A percentile compares a stretch with the other conserved stretches of the same genome.
Evolutionary conservation across 2,113 vertebrate species (phyloP).

Genomic region (Columbina picui): DNA sequence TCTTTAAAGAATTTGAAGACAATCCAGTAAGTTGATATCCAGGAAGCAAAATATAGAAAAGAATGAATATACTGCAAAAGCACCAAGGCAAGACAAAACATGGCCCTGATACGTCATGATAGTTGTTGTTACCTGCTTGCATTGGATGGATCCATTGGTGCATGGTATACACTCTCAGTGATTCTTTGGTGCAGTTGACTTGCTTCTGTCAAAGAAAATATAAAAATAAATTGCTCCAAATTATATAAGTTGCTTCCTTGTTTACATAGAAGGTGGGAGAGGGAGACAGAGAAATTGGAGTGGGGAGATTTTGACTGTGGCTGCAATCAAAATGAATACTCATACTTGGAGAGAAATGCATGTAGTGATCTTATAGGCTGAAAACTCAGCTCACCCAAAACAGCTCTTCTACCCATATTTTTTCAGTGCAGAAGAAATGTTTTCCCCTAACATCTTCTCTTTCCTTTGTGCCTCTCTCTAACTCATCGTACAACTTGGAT

Average conservation of each 20-base stretch:
- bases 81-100: background rate
- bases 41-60: background rate
- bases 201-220: conserved; percentile 80
- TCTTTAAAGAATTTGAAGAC: background rate
- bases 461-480: background rate
- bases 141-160: conserved; percentile 83
- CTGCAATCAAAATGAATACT: background rate
- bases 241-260: background rate
- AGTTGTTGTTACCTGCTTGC: conserved; percentile 66
- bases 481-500: background rate
- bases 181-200: conserved; percentile 89
- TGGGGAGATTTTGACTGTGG: background rate
- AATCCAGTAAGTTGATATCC: background rate
- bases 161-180: conserved; percentile 84
- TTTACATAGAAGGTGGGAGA: background rate
- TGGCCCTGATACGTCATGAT: background rate
- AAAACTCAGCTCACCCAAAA: background rate
- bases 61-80: background rate
- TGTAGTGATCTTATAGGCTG: background rate
- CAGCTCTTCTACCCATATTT: background rate
- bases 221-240: background rate
- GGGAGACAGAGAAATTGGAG: background rate
- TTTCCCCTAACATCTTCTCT: background rate
- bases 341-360: background rate
- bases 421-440: background rate